phyloP scores from a whole-genome alignment of 2,888 invertebrate genomes.

The Platypus cylindrus region DNA sequence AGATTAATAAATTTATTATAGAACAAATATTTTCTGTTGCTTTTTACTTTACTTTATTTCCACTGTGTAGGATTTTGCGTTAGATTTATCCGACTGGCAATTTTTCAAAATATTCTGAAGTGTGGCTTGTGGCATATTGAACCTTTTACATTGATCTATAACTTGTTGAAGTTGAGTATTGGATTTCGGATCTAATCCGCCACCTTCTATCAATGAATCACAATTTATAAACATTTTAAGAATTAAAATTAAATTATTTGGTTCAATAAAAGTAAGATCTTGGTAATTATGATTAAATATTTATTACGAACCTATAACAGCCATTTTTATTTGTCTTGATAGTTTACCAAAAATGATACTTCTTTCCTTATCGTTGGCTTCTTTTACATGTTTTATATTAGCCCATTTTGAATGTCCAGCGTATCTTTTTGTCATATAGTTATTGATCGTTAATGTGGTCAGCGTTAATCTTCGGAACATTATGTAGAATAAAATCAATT shows the following conservation, averaged over 20 bases:
- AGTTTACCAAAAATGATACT: constrained; percentile 37
- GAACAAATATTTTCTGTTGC: not conserved
- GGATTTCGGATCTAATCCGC: constrained; percentile 44
- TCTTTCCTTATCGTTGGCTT: constrained; percentile 47
- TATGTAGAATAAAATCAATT: constrained; percentile 1
- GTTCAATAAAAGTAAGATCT: too few species aligned
- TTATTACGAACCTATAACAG: constrained; percentile 42
- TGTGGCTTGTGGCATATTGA: constrained; percentile 48
- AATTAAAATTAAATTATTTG: not conserved
- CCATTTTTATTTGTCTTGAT: constrained; percentile 43
- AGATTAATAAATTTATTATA: constrained; percentile 1
- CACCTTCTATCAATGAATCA: constrained; percentile 38
- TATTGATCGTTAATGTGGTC: too few species aligned
- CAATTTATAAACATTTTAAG: constrained; percentile 5
- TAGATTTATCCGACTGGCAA: constrained; percentile 32
- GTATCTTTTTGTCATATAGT: constrained; percentile 22
- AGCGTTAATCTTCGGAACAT: constrained; percentile 4
- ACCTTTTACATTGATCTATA: constrained; percentile 47
- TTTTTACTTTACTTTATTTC: constrained; percentile 35
- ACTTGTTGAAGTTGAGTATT: constrained; percentile 45
- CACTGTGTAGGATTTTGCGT: constrained; percentile 32
- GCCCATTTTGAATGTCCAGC: constrained; percentile 72
- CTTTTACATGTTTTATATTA: constrained; percentile 60
- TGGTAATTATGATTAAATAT: not conserved
- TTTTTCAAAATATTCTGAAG: constrained; percentile 49